Evolutionary conservation across 2,888 invertebrate genomes (phyloP).

Genomic region (Dusona sp.): DNA sequence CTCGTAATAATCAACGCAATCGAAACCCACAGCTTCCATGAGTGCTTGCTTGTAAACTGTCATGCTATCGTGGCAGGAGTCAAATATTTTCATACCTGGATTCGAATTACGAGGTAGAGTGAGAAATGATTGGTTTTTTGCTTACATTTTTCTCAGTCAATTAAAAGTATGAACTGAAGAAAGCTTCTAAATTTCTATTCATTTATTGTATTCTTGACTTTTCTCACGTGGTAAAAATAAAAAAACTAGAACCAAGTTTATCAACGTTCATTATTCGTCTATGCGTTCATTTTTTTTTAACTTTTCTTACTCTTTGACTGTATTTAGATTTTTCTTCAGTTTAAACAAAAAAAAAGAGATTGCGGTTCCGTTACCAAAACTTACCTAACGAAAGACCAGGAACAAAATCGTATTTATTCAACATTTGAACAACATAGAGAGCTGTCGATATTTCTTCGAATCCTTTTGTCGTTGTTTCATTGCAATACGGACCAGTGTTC

Average conservation of each 20-base stretch:
- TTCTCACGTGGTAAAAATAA: neutral
- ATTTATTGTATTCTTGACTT: neutral
- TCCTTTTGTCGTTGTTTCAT: constrained; percentile 80
- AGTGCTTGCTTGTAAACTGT: constrained; percentile 80
- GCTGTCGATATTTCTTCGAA: constrained; percentile 83
- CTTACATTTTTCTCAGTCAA: neutral
- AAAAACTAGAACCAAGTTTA: neutral
- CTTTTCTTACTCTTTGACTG: too few species aligned
- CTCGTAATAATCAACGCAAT: constrained; percentile 79
- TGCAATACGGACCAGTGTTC: constrained; percentile 83
- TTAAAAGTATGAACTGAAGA: neutral
- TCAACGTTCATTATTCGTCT: too few species aligned
- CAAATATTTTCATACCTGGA: constrained; percentile 80
- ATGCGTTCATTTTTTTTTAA: too few species aligned
- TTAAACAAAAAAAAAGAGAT: neutral
- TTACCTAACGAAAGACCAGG: constrained; percentile 83
- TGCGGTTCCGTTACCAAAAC: neutral
- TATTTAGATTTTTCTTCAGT: too few species aligned
- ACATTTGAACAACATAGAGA: constrained; percentile 81
- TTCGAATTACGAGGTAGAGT: neutral
- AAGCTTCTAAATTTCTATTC: neutral
- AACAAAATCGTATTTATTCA: constrained; percentile 83
- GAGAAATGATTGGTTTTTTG: neutral
- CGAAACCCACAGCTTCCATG: constrained; percentile 76
- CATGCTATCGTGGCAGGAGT: constrained; percentile 81